Evolutionary conservation across 30 jellyfish, hydroid and myxozoan genomes (phyloP), one percentile per base, ranked within the genome.

Genomic region (Aurelia sp.): DNA sequence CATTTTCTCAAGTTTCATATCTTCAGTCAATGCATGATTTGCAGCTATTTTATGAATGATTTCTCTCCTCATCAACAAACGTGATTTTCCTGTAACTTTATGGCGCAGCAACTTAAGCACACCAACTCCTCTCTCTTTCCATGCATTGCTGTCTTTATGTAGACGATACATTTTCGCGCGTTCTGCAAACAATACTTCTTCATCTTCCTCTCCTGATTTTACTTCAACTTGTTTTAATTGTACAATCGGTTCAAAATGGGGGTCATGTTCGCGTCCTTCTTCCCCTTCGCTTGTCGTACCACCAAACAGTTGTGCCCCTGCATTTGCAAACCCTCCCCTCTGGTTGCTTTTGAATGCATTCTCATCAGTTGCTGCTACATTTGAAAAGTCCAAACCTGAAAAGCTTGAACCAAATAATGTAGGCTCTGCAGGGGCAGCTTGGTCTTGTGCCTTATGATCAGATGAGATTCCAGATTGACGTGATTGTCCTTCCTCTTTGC

Each of bases 121-220:
- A 20, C 98, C 97, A 23, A 83, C 78, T 8, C 98, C 98, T 37
- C 98, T 47, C 71, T 93, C 98, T 61, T 88, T 93, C 98, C 98
- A 93, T 65, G 82, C 68, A 11, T 87, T 82, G 55, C 86, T 67
- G 8, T 66, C 94, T 16, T 37, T 11, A 57, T 70, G 65, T 58
- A 86, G 88, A 11, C 97, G 94, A 63, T 81, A 93, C 82, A 93
- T 30, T 44, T 88, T 87, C 61, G 84, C 89, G 16, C 95, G 83
- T 18, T 60, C 85, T 23, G 73, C 89, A 64, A 93, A 93, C 64
- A 93, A 17, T 3, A 62, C 81, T n/a, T 62, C 81, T 53, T 87
- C 98, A 15, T 87, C 90, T 74, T 88, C 98, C 63, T 93, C 98
- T 9, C 98, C 96, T 19, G 89, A 89, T 44, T 62, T 66, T 63